Conservation (phyloP, 2,888 invertebrate species). For the Ditula angustiorana region DNA sequence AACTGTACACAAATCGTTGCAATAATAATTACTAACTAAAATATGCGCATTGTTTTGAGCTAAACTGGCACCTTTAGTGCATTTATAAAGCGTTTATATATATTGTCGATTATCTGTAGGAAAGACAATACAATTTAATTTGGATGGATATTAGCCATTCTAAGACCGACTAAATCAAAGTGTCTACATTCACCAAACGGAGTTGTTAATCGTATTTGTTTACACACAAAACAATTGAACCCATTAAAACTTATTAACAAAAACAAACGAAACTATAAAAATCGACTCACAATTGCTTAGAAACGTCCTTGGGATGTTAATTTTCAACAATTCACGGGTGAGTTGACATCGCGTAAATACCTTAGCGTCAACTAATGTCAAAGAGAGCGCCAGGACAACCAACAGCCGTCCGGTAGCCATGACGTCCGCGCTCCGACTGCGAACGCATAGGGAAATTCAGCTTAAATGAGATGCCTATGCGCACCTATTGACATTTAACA, state of each 20-base stretch:
- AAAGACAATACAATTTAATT: too few species aligned
- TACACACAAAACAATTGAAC: too few species aligned
- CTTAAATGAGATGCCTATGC: conserved; percentile 58
- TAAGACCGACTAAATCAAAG: too few species aligned
- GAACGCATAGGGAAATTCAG: conserved; percentile 39
- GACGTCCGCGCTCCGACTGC: conserved; percentile 59
- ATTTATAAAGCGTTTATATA: too few species aligned
- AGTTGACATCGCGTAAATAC: conserved; percentile 89
- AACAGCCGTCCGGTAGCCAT: conserved; percentile 66
- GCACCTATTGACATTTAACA: conserved; percentile 61
- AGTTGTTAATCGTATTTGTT: too few species aligned
- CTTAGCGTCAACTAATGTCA: conserved; percentile 71
- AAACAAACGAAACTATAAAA: conserved; percentile 15
- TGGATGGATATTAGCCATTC: too few species aligned
- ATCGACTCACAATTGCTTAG: conserved; percentile 91
- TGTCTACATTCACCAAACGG: too few species aligned
- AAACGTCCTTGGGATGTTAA: conserved; percentile 87
- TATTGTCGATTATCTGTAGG: too few species aligned
- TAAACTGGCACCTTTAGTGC: too few species aligned
- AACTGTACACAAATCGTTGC: too few species aligned
- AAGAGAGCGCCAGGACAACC: conserved; percentile 52
- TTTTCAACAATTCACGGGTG: conserved; percentile 87
- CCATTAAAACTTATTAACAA: not conserved
- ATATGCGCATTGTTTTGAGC: too few species aligned
- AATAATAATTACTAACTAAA: too few species aligned